Evolutionary conservation across 2,888 invertebrate genomes (phyloP).

Genomic region (Noctua comes): DNA sequence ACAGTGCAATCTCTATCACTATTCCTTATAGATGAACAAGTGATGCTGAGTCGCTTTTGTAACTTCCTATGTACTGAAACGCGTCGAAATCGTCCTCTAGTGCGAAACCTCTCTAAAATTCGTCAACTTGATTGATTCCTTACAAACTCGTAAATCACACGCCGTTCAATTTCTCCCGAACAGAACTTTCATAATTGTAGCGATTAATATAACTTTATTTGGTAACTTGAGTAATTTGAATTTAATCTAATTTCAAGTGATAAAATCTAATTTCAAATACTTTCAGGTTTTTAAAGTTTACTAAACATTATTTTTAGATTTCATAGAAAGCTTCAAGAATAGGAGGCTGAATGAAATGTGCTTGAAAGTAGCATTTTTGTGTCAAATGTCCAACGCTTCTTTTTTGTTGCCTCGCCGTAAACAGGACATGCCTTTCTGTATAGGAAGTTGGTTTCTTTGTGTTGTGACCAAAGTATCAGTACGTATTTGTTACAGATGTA

Average conservation of each 20-base stretch:
- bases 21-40: background rate
- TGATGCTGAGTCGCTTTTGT: too few relatives aligned
- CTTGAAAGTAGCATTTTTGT: slow-evolving; percentile 4
- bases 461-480: background rate
- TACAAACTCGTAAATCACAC: slow-evolving; percentile 54
- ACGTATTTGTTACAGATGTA: background rate
- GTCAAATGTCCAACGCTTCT: background rate
- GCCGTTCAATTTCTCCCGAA: slow-evolving; percentile 32
- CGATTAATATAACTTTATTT: slow-evolving; percentile 42
- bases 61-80: background rate
- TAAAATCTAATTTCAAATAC: slow-evolving; percentile 18
- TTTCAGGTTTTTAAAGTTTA: background rate
- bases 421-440: slow-evolving; percentile 9
- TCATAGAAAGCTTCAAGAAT: background rate
- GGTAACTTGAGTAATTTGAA: slow-evolving; percentile 32
- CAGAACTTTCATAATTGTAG: slow-evolving; percentile 57
- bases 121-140: slow-evolving; percentile 59
- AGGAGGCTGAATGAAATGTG: background rate
- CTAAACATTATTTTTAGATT: background rate
- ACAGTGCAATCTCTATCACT: background rate
- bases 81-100: background rate
- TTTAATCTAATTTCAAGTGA: slow-evolving; percentile 23
- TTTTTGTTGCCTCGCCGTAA: background rate
- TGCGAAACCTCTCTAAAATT: slow-evolving; percentile 16
- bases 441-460: slow-evolving; percentile 6